phyloP scores from a whole-genome alignment of 2,888 invertebrate genomes.

The Lumbricus terrestris region DNA sequence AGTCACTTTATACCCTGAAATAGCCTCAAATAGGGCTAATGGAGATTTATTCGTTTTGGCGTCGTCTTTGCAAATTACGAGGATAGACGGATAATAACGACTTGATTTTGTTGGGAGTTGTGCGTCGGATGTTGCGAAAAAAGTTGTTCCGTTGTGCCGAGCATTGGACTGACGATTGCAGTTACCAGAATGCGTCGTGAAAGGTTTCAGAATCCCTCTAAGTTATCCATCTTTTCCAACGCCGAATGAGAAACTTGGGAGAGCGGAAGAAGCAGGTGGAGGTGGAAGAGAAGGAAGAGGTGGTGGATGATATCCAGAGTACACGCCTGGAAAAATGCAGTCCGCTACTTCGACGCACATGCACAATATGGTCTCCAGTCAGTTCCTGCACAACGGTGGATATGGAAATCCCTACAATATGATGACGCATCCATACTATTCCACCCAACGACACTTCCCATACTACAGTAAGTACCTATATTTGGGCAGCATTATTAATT shows the following conservation, averaged over 20 bases:
- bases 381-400: neutral
- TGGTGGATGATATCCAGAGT: neutral
- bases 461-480: neutral
- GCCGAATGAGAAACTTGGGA: neutral
- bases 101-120: too few relatives aligned
- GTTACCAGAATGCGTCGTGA: too few relatives aligned
- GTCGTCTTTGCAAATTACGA: neutral
- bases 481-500: too few relatives aligned
- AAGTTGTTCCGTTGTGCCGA: neutral
- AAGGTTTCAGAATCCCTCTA: neutral
- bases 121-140: too few relatives aligned
- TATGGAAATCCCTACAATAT: neutral
- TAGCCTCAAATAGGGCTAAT: too few relatives aligned
- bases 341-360: neutral
- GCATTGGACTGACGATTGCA: neutral
- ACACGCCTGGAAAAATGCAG: neutral
- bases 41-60: too few relatives aligned
- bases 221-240: neutral
- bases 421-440: neutral
- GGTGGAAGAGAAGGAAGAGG: too few relatives aligned
- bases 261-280: neutral
- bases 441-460: neutral
- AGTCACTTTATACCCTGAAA: neutral
- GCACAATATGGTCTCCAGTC: neutral
- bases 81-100: neutral